Evolutionary conservation across 1,140 invertebrate species (phyloP).

Genomic region (Coelopa frigida): DNA sequence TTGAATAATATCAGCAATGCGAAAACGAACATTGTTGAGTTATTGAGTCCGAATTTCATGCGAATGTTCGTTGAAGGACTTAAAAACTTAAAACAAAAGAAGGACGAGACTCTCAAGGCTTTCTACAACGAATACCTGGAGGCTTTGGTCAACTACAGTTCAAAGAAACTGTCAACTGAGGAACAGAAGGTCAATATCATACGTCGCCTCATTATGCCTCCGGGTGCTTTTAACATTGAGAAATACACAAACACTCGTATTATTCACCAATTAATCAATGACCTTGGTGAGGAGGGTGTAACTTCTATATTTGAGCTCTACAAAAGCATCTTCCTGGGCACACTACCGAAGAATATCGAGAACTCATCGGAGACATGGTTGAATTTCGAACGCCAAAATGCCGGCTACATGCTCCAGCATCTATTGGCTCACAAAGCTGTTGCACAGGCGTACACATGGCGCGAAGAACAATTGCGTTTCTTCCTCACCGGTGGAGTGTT

Average conservation of each 20-base stretch:
- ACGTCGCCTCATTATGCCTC: slow-evolving; percentile 56
- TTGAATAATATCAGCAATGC: slow-evolving; percentile 17
- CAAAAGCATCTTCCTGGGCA: slow-evolving; percentile 51
- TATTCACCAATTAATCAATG: slow-evolving; percentile 53
- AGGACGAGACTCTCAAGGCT: slow-evolving; percentile 45
- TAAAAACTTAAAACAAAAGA: slow-evolving; percentile 47
- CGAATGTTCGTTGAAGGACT: slow-evolving; percentile 47
- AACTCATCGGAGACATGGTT: slow-evolving; percentile 51
- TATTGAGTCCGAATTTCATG: slow-evolving; percentile 38
- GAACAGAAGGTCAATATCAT: slow-evolving; percentile 50
- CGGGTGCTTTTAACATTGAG: slow-evolving; percentile 62
- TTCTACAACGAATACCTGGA: slow-evolving; percentile 50
- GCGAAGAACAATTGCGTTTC: slow-evolving; percentile 55
- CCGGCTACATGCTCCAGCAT: slow-evolving; percentile 57
- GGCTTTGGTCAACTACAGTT: slow-evolving; percentile 48
- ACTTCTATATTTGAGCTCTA: slow-evolving; percentile 55
- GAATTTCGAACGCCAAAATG: slow-evolving; percentile 59
- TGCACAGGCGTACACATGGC: slow-evolving; percentile 52
- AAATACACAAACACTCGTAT: slow-evolving; percentile 59
- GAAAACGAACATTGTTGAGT: slow-evolving; percentile 14
- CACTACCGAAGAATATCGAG: slow-evolving; percentile 46
- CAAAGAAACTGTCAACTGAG: slow-evolving; percentile 43
- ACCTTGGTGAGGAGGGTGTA: slow-evolving; percentile 53
- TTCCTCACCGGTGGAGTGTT: slow-evolving; percentile 59
- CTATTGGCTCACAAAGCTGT: slow-evolving; percentile 56